Base-by-base conservation (phyloP, 2,113 vertebrate genomes). In the Alces alces region DNA sequence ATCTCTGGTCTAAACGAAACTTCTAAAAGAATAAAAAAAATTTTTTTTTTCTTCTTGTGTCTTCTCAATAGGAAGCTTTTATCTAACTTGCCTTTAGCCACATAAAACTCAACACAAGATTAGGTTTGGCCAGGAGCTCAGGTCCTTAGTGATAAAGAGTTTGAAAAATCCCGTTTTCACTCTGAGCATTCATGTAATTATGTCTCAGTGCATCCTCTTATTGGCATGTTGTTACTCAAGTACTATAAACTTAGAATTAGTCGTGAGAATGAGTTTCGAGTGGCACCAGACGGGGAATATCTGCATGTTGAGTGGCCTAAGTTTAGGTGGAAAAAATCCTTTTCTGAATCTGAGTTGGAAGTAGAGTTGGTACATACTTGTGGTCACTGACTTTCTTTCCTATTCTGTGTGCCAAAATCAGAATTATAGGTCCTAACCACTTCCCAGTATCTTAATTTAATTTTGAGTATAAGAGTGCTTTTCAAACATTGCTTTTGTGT, bases 401-500 rank as follows among this genome's bases (percentile, higher is more conserved):
- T 93, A 36, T 58, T 92, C 92, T 83, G 11, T 45, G 43, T 80
- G 95, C 96, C 96, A 97, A 82, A 85, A 70, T 96, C 52, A 57
- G 70, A 95, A 91, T 96, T 97, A 88, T 39, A 94, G 92, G 79
- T 92, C 15, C 43, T 82, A 58, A 97, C 97, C 86, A 92, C 79
- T 95, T 97, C 93, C 84, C 58, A 70, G 76, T 79, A 79, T 87
- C 95, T 97, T 97, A 98, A 97, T 97, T 96, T 96, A 96, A 97
- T 97, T 96, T 96, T 96, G 54, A 97, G 78, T 93, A 55, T 21
- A 83, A 55, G 58, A 96, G 55, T 89, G 39, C 66, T 93, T 95
- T 96, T 78, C 58, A 39, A 70, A 57, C 12, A 79, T 97, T 93
- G 85, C 21, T 92, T 96, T 97, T 95, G 43, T 95, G 17, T 96